Evolutionary conservation across 2,113 vertebrate genomes (phyloP).

Genomic region (Cyanoderma ruficeps): DNA sequence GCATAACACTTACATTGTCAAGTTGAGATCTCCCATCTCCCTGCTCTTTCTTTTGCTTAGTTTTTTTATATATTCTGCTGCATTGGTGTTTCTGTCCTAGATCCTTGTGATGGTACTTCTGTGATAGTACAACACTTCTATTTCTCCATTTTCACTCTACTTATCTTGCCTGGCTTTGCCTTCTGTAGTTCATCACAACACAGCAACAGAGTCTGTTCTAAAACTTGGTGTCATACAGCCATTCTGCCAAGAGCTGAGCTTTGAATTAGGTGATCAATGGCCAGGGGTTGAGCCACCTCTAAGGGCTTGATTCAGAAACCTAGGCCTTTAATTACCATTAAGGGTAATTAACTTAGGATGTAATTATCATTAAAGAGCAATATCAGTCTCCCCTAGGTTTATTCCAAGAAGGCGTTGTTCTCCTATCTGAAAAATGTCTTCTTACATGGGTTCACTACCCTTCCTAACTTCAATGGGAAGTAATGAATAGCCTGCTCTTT

Average conservation of each 20-base stretch:
- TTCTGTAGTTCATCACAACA: background rate
- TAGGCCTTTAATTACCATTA: background rate
- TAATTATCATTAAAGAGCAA: background rate
- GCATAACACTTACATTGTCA: background rate
- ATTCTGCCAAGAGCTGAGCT: background rate
- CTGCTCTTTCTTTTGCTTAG: background rate
- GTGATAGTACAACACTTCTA: background rate
- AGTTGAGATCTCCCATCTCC: background rate
- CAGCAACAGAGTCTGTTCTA: background rate
- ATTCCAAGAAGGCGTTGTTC: background rate
- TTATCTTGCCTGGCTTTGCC: background rate
- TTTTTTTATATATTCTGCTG: background rate
- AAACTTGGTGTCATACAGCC: accelerated
- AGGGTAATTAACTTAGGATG: background rate
- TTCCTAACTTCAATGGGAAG: background rate
- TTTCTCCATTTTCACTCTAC: background rate
- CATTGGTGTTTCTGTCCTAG: background rate
- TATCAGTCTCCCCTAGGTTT: background rate
- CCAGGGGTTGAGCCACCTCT: too few relatives aligned
- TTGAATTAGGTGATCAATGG: background rate
- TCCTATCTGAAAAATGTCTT: background rate
- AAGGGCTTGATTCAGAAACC: background rate
- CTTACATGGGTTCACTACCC: background rate
- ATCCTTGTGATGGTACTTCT: background rate
- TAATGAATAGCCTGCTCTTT: accelerated